Conservation (phyloP, 2,797 vertebrate genomes). For the Heterohyrax brucei region DNA sequence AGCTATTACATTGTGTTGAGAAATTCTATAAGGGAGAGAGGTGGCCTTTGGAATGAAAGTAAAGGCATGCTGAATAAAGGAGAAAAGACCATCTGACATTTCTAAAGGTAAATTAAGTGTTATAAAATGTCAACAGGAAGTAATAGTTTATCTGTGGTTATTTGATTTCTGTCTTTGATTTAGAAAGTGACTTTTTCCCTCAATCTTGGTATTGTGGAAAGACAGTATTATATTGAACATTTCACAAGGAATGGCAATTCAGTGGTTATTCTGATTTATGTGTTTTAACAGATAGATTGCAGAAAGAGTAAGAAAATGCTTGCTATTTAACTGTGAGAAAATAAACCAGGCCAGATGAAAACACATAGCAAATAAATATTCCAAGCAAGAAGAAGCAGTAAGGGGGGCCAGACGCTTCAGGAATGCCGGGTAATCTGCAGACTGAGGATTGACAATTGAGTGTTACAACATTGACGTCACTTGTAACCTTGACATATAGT, state of each 20-base stretch:
- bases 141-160: constrained; percentile 78
- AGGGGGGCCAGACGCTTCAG: not conserved
- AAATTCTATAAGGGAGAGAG: constrained; percentile 47
- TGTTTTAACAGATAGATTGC: constrained; percentile 58
- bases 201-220: constrained; percentile 56
- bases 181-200: constrained; percentile 62
- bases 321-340: constrained; percentile 62
- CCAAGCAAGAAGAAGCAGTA: not conserved
- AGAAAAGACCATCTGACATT: constrained; percentile 76
- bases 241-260: constrained; percentile 70
- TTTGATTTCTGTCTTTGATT: constrained; percentile 77
- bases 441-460: not conserved
- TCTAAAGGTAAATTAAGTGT: constrained; percentile 80
- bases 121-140: constrained; percentile 82
- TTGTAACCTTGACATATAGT: not conserved
- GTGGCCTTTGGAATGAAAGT: constrained; percentile 59
- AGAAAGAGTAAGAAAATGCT: constrained; percentile 53
- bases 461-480: not conserved
- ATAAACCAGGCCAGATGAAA: constrained; percentile 44
- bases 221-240: constrained; percentile 56
- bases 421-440: not conserved
- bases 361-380: constrained; percentile 43
- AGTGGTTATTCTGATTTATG: constrained; percentile 64
- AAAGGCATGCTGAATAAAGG: constrained; percentile 59
- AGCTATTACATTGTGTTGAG: constrained; percentile 51